Evolutionary conservation across 2,888 invertebrate genomes (phyloP).

Genomic region (Erannis defoliaria): DNA sequence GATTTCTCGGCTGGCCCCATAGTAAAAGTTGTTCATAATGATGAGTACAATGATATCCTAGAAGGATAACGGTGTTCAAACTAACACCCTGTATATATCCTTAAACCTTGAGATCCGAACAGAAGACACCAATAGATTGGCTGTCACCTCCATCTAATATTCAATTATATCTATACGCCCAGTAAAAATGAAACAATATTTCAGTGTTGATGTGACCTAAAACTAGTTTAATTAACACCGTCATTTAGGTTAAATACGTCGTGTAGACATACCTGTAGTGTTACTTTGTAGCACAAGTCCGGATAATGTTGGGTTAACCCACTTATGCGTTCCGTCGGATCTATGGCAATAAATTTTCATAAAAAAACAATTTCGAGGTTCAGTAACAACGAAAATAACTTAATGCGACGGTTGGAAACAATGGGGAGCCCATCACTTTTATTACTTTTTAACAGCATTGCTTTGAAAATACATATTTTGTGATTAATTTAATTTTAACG

Average conservation of each 20-base stretch:
- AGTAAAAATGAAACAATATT: neutral
- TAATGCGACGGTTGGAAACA: conserved; percentile 34
- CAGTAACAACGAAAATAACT: conserved; percentile 22
- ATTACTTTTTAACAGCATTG: conserved; percentile 27
- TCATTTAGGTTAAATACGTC: conserved; percentile 20
- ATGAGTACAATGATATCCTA: too few relatives aligned
- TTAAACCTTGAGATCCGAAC: too few relatives aligned
- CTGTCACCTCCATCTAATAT: too few relatives aligned
- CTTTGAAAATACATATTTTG: conserved; percentile 13
- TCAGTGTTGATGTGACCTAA: neutral
- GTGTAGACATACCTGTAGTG: conserved; percentile 24
- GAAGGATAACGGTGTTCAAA: too few relatives aligned
- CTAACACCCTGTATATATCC: too few relatives aligned
- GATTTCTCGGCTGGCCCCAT: too few relatives aligned
- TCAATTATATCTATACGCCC: too few relatives aligned
- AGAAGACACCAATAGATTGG: too few relatives aligned
- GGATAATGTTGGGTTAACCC: conserved; percentile 45
- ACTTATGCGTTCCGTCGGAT: conserved; percentile 35
- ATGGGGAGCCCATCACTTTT: conserved; percentile 24
- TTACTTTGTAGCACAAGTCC: conserved; percentile 28
- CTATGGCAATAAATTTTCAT: conserved; percentile 43
- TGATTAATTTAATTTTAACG: neutral
- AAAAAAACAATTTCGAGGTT: conserved; percentile 38
- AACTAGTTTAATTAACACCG: conserved; percentile 6
- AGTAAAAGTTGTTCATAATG: too few relatives aligned